Evolutionary conservation across 2,888 invertebrate species (phyloP).

Genomic region (Fissipunctia ypsillon): DNA sequence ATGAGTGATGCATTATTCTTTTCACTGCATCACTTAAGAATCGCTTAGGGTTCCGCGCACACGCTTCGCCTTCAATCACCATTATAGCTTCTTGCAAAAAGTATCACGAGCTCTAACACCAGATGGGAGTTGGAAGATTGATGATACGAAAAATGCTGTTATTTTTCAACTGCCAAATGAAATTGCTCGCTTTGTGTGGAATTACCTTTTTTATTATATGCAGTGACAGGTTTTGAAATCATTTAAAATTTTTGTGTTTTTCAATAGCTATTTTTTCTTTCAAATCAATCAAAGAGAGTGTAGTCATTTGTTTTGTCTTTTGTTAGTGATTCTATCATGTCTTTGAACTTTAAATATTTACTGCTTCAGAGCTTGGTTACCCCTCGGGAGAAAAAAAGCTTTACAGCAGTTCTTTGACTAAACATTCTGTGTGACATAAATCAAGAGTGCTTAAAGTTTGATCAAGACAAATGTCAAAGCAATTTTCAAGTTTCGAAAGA

Average conservation of each 20-base stretch:
- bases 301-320: not conserved
- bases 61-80: constrained; percentile 31
- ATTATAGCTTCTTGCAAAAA: constrained; percentile 35
- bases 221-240: constrained; percentile 4
- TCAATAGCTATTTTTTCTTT: not conserved
- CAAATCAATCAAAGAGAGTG: not conserved
- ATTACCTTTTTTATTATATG: not conserved
- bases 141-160: constrained; percentile 37
- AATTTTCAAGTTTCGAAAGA: constrained; percentile 28
- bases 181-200: constrained; percentile 31
- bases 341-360: constrained; percentile 5
- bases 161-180: constrained; percentile 46
- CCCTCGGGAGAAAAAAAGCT: not conserved
- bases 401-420: not conserved
- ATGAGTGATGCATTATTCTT: constrained; percentile 41
- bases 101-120: constrained; percentile 25
- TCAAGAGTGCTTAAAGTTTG: not conserved
- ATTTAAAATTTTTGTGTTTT: not conserved
- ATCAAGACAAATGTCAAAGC: constrained; percentile 23
- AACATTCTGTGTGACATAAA: constrained; percentile 41
- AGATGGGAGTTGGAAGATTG: constrained; percentile 51
- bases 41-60: constrained; percentile 29
- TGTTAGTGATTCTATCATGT: not conserved
- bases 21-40: constrained; percentile 41
- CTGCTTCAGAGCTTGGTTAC: not conserved